A percentile compares a stretch with the other conserved stretches of the same genome.
Evolutionary conservation across 1,140 invertebrate species (phyloP).

Genomic region (Heliconius eleuchia): DNA sequence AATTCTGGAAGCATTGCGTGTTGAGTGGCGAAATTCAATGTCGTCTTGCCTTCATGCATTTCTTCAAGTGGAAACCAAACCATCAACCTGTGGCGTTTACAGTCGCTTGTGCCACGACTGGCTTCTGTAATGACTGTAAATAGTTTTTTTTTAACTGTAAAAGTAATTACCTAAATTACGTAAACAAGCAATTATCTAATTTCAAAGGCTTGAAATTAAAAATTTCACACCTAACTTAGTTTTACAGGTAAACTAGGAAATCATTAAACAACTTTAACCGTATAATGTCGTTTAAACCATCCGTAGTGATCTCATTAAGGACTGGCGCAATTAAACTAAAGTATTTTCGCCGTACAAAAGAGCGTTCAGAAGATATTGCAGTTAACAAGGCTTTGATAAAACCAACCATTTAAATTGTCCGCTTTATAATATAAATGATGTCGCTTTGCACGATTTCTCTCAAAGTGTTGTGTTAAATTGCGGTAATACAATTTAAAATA

Average conservation of each 20-base stretch:
- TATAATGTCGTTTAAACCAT: conserved; percentile 20
- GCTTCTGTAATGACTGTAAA: no score
- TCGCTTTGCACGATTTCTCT: not conserved
- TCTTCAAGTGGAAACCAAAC: no score
- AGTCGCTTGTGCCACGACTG: no score
- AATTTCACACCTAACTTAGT: not conserved
- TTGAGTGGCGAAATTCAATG: no score
- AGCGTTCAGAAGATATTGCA: conserved; percentile 16
- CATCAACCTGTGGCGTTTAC: no score
- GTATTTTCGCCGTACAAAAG: conserved; percentile 28
- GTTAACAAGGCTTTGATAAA: conserved; percentile 12
- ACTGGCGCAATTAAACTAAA: conserved; percentile 27
- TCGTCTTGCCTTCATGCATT: no score
- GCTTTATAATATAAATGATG: conserved; percentile 8
- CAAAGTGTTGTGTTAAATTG: not conserved
- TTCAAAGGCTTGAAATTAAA: not conserved
- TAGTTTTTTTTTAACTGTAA: no score
- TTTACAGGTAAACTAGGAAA: not conserved
- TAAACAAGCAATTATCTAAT: not conserved
- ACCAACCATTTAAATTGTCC: conserved; percentile 17
- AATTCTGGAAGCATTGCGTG: no score
- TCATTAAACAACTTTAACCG: conserved; percentile 11
- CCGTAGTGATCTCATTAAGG: conserved; percentile 22
- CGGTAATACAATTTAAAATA: not conserved
- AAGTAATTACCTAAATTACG: not conserved